These are phyloP conservation scores for Sycophila sp. DNA, from an alignment of 1,140 invertebrate species.

Conservation along the genomic window DNA sequence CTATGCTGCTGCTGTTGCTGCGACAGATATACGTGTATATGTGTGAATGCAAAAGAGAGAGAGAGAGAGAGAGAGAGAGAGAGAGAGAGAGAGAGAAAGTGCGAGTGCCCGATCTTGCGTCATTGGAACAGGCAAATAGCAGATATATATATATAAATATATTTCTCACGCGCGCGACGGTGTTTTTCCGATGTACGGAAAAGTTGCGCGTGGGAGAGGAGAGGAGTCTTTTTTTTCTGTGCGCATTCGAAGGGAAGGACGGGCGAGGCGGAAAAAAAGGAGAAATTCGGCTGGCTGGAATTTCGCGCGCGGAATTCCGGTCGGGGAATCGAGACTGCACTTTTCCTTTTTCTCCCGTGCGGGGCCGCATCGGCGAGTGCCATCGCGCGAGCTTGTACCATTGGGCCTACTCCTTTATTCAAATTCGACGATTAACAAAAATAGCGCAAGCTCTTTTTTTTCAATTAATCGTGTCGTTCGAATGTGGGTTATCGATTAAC, in stretches of 20 bases:
- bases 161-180: not conserved
- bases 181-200: slow-evolving; percentile 42
- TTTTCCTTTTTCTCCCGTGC: not conserved
- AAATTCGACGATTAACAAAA: no score
- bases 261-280: not conserved
- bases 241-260: not conserved
- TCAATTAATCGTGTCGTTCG: no score
- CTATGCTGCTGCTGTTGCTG: not conserved
- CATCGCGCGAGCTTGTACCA: no score
- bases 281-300: not conserved
- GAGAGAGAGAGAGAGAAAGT: slow-evolving; percentile 20
- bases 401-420: no score
- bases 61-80: not conserved
- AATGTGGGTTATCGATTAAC: no score
- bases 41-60: not conserved
- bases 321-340: not conserved
- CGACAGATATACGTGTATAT: not conserved
- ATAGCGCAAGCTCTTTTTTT: not conserved
- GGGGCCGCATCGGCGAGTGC: not conserved
- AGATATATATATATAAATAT: slow-evolving; percentile 25
- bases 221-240: not conserved
- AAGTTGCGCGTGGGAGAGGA: slow-evolving; percentile 32
- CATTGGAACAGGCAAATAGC: slow-evolving; percentile 40
- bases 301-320: not conserved
- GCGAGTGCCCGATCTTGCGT: slow-evolving; percentile 37